Base-by-base conservation (phyloP, 2,113 vertebrate genomes). In the Leptodactylus fuscus region DNA sequence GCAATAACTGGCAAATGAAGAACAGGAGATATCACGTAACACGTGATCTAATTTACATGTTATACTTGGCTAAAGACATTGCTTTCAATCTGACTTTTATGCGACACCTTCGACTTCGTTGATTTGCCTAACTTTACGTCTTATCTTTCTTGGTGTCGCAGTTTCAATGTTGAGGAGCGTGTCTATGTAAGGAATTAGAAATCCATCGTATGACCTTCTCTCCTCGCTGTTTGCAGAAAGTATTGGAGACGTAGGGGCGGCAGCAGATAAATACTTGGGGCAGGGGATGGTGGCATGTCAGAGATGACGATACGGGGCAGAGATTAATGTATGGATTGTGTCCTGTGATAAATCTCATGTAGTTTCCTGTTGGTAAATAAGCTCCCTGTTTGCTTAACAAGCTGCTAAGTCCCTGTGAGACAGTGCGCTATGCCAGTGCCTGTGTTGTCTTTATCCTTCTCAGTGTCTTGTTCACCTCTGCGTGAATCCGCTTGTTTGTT, bases 401-500 rank as follows among this genome's bases (percentile, higher is more conserved):
- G 67, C 76, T 62, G 76, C 24, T 79, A 81, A 24, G 77, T 85
- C 75, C 44, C 60, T 79, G 65, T 86, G 84, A 81, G 76, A 60
- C 13, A 41, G 48, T 71, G 65, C 60, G 70, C 77, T 71, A 11
- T 58, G 60, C 49, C 18, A 67, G 60, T 81, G 34, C n/a, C 18
- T 29, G 65, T 86, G 77, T 70, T 86, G 77, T 48, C 51, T 86
- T 86, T 80, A 80, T 73, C 48, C 48, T 85, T 85, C 84, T 86
- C 84, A 86, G 76, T 86, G 84, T 86, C 76, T 81, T 86, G 84
- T 73, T 86, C 84, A 86, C 84, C 84, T 86, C 84, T 71, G 84
- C 84, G 32, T 86, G 84, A 86, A 62, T 83, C 82, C 38, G 8
- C 82, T 58, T 86, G 84, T 86, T 86, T 86, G 77, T 70, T 81